Percentiles rank a stretch among this genome's conserved stretches.
Conservation (phyloP, 2,888 invertebrate species). For the Idaea aversata region DNA sequence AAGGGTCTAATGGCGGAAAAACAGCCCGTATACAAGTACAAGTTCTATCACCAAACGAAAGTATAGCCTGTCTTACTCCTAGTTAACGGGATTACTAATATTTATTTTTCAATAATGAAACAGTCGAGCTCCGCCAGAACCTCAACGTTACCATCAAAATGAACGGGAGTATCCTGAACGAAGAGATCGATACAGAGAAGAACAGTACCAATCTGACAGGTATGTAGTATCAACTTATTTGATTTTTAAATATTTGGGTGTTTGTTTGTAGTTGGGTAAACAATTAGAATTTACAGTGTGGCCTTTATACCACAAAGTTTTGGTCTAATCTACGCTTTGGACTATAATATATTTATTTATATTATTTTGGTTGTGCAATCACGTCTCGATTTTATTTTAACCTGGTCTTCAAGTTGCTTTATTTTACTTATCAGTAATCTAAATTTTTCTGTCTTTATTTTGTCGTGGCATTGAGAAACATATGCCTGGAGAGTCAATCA, state of each 20-base stretch:
- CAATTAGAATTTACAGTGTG: not conserved
- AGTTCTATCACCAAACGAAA: not conserved
- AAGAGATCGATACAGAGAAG: slow-evolving; percentile 63
- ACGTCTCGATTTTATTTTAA: slow-evolving; percentile 7
- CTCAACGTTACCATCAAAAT: slow-evolving; percentile 47
- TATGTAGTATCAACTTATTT: slow-evolving; percentile 36
- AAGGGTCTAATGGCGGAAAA: too few relatives aligned
- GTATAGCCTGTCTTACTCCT: too few relatives aligned
- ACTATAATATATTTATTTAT: too few relatives aligned
- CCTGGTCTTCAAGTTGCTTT: not conserved
- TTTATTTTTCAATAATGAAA: slow-evolving; percentile 7
- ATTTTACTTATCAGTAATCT: not conserved
- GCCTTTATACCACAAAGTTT: too few relatives aligned
- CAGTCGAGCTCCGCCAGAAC: slow-evolving; percentile 58
- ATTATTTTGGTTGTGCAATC: slow-evolving; percentile 11
- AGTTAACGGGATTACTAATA: not conserved
- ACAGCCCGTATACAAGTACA: too few relatives aligned
- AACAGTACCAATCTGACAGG: slow-evolving; percentile 57
- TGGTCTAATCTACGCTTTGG: too few relatives aligned
- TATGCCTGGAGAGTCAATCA: not conserved
- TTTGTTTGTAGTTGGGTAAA: slow-evolving; percentile 14
- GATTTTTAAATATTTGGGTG: slow-evolving; percentile 2
- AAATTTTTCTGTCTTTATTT: not conserved
- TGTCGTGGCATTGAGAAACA: not conserved
- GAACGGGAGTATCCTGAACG: slow-evolving; percentile 53